Conservation (phyloP, 2,797 vertebrate species). For the Rhincodon typus region DNA sequence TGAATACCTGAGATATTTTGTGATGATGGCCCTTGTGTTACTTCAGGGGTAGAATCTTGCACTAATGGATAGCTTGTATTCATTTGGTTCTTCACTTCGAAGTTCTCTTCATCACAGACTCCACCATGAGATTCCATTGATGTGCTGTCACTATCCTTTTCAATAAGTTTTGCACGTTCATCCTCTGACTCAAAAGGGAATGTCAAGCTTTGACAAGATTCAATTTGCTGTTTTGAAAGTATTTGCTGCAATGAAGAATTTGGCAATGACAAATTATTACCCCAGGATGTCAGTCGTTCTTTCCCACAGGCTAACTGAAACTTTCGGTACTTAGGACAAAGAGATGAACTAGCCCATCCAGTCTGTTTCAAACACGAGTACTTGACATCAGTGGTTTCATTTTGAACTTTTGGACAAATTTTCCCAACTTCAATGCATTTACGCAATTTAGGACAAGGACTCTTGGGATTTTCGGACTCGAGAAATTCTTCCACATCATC, state of each 20-base stretch:
- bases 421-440: constrained; percentile 54
- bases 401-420: constrained; percentile 46
- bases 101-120: constrained; percentile 44
- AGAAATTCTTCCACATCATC: constrained; percentile 59
- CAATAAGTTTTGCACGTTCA: constrained; percentile 47
- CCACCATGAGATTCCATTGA: constrained; percentile 45
- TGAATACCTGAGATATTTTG: constrained; percentile 42
- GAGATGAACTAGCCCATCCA: constrained; percentile 53
- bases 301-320: constrained; percentile 68
- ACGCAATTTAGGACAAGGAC: constrained; percentile 47
- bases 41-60: background rate
- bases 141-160: constrained; percentile 49
- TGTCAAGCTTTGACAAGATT: background rate
- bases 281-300: constrained; percentile 51
- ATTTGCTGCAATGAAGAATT: constrained; percentile 17
- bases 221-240: constrained; percentile 14
- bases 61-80: constrained; percentile 24
- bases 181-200: constrained; percentile 40
- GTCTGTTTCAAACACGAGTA: constrained; percentile 52
- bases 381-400: constrained; percentile 49
- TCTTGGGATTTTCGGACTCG: constrained; percentile 52
- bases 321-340: constrained; percentile 66
- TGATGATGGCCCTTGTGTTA: background rate
- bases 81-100: constrained; percentile 43
- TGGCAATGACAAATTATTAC: constrained; percentile 17